These are phyloP conservation scores for Oncorhynchus nerka DNA, from an alignment of 2,113 vertebrate species.

Conservation along the genomic window DNA sequence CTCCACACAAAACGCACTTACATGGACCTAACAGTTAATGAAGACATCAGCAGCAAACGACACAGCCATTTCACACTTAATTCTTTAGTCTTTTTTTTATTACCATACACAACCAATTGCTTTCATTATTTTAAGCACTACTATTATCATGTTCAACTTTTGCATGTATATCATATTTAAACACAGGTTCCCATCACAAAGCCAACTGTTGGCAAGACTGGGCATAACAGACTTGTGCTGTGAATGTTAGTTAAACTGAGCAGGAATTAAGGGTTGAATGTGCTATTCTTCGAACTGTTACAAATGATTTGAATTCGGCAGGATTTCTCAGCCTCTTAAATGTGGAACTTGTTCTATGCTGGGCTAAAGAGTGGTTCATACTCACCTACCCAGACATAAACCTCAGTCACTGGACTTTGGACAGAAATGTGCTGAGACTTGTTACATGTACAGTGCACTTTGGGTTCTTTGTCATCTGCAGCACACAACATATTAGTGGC, in stretches of 20 bases:
- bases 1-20: neutral
- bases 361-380: neutral
- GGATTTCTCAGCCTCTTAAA: neutral
- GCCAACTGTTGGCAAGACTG: too few species aligned
- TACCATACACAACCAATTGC: neutral
- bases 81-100: too few species aligned
- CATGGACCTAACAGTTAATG: constrained; percentile 2
- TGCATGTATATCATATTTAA: too few species aligned
- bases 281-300: constrained; percentile 2
- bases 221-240: neutral
- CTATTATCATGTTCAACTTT: neutral
- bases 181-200: too few species aligned
- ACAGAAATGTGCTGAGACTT: too few species aligned
- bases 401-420: neutral
- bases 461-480: too few species aligned
- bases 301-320: neutral
- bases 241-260: neutral
- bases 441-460: too few species aligned
- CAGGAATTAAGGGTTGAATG: neutral
- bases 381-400: neutral
- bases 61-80: too few species aligned
- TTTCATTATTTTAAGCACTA: neutral
- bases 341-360: neutral
- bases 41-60: neutral
- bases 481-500: too few species aligned